Conservation (phyloP, 2,797 vertebrate genomes). For the Acestrorhynchus altus region DNA sequence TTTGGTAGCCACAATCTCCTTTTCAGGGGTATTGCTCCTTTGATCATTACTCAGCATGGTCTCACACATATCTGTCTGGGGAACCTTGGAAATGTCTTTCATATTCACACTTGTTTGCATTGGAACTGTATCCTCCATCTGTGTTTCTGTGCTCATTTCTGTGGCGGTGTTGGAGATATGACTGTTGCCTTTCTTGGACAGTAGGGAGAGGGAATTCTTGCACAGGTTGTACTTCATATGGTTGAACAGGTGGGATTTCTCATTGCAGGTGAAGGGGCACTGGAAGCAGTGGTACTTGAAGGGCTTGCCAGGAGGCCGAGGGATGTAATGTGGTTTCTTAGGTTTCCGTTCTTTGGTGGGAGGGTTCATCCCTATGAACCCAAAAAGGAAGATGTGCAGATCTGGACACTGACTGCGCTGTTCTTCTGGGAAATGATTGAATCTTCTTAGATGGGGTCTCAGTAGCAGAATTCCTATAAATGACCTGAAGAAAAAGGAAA, state of each 20-base stretch:
- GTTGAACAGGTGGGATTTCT: conserved; percentile 98
- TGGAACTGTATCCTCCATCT: not conserved
- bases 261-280: conserved; percentile 97
- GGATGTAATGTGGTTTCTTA: conserved; percentile 97
- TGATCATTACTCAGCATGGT: conserved; percentile 70
- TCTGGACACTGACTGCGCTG: not conserved
- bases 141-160: conserved; percentile 35
- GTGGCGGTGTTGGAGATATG: conserved; percentile 41
- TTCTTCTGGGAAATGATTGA: not conserved
- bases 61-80: conserved; percentile 71
- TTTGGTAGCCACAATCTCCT: conserved; percentile 55
- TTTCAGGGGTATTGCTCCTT: conserved; percentile 55
- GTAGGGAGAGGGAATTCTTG: conserved; percentile 91
- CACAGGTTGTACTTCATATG: conserved; percentile 99
- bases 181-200: conserved; percentile 82
- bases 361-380: conserved; percentile 74
- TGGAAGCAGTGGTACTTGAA: conserved; percentile 99
- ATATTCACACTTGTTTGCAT: not conserved
- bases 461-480: not conserved
- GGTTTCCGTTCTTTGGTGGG: conserved; percentile 89
- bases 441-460: not conserved
- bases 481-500: conserved; percentile 38
- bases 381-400: not conserved
- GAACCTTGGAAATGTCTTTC: not conserved
- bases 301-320: conserved; percentile 91